phyloP scores from a whole-genome alignment of 2,888 invertebrate species.

The Chirona hameri region DNA sequence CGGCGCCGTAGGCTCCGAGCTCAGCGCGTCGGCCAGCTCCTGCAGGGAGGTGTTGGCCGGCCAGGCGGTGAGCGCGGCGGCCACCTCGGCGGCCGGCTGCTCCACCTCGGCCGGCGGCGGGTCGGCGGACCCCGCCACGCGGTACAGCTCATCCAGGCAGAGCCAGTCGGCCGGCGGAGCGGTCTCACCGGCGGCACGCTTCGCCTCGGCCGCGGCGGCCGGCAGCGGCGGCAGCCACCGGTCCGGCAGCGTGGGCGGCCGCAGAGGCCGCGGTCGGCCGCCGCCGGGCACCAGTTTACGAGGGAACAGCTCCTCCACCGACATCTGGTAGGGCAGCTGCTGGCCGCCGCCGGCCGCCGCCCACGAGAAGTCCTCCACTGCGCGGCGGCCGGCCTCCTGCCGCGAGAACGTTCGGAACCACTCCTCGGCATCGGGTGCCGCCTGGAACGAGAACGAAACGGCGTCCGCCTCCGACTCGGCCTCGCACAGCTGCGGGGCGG shows the following conservation, averaged over 20 bases:
- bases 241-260: neutral
- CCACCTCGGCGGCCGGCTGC: neutral
- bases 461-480: neutral
- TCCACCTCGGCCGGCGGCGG: neutral
- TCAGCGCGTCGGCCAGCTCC: neutral
- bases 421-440: neutral
- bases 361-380: neutral
- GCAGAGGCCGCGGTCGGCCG: neutral
- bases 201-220: neutral
- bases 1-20: neutral
- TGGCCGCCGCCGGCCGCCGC: neutral
- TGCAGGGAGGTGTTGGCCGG: neutral
- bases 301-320: conserved; percentile 1
- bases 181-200: neutral
- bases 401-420: conserved; percentile 9
- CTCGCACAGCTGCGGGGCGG: neutral
- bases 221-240: conserved; percentile 10
- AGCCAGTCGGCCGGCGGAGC: neutral
- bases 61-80: neutral
- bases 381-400: neutral
- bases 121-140: neutral
- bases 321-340: conserved; percentile 3
- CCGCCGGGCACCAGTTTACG: neutral
- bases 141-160: neutral
- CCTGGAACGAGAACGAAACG: neutral